Base-by-base conservation (phyloP, 2,797 vertebrate genomes). In the Dryobates pubescens region DNA sequence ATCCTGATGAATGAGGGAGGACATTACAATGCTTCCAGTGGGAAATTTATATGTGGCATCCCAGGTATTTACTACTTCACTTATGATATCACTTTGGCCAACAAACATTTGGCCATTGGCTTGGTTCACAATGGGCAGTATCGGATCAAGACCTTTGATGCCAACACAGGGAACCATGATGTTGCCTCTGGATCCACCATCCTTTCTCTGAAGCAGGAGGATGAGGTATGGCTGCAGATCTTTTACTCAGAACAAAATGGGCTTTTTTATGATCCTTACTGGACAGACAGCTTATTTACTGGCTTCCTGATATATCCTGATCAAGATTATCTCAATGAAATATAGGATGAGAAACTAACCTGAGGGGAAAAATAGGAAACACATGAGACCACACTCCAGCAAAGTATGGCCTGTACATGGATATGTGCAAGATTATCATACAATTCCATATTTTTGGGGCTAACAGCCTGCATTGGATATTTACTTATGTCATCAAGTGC, bases 171-270 rank as follows among this genome's bases (percentile, higher is more conserved):
- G 27, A 99, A 99, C 97, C 98, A 99, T 0, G 99, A 99, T 0
- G 98, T 99, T 90, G 99, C 99, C 2, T 99, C 99, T 0, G 99
- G 99, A 17, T 99, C 99, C 13, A 99, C 99, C 27, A 97, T 99
- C 79, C 98, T 99, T 88, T 97, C 97, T 3, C 97, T 99, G 90
- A 97, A 98, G 94, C 95, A 94, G 77, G 97, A 97, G 0, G 99
- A 99, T 45, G 98, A 99, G 91, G 99, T 99, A 36, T 99, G 99
- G 99, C 98, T 99, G 80, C 99, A 99, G 97, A 99, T 99, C 96
- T 99, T 99, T 92, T 99, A 99, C 96, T 98, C 99, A 0, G 99
- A 99, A 96, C 99, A 99, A 97, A 99, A 99, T 0, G 99, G 99
- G 71, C 98, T 99, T 83, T 99, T 99, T 93, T 99, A 99, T 18